phyloP scores from a whole-genome alignment of 2,113 vertebrate species.

The Embiotoca jacksoni region DNA sequence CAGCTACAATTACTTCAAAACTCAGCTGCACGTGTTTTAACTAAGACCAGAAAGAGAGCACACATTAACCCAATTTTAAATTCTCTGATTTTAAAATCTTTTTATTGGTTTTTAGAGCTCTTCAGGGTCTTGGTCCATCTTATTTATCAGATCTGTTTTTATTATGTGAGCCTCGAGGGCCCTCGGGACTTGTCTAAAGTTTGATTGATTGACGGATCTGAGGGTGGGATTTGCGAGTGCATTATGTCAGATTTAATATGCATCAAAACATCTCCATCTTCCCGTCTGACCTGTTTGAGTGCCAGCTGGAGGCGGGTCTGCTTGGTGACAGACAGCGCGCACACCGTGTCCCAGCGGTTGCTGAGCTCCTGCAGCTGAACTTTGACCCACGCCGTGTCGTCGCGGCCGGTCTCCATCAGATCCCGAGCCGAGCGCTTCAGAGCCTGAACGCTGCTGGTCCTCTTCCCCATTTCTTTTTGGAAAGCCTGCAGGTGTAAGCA shows the following conservation, averaged over 20 bases:
- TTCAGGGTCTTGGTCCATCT: no score
- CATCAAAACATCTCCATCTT: background rate
- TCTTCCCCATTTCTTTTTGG: conserved; percentile 97
- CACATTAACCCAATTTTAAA: no score
- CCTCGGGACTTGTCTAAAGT: no score
- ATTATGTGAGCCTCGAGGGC: no score
- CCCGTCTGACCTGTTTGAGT: conserved; percentile 90
- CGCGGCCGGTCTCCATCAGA: conserved; percentile 93
- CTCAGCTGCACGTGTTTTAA: no score
- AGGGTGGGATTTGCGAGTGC: no score
- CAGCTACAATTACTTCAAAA: no score
- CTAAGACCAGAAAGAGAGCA: no score
- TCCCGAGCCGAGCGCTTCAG: conserved; percentile 96
- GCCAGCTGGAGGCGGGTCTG: conserved; percentile 95
- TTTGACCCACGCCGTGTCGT: conserved; percentile 97
- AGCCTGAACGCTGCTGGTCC: conserved; percentile 93
- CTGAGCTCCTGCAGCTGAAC: conserved; percentile 98
- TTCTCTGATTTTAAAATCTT: no score
- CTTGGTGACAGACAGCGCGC: conserved; percentile 95
- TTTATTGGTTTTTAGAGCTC: no score
- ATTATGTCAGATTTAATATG: background rate
- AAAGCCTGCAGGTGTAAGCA: conserved; percentile 86
- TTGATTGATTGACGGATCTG: no score
- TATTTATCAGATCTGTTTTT: no score
- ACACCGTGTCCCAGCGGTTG: conserved; percentile 97